Evolutionary conservation across 2,888 invertebrate genomes (phyloP).

Genomic region (Eupithecia inturbata): DNA sequence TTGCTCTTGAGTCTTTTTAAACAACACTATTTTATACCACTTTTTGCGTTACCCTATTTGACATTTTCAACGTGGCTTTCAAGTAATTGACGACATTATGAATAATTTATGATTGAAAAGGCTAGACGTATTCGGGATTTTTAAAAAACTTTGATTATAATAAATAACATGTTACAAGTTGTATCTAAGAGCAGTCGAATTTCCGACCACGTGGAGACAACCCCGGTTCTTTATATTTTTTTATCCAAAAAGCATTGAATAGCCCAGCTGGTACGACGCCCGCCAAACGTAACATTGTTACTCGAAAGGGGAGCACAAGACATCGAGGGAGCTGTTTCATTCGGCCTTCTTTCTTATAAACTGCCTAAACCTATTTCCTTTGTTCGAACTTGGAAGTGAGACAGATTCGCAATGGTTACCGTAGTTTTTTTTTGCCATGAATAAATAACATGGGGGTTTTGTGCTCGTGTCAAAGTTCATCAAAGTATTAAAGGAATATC

Average conservation of each 20-base stretch:
- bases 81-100: constrained; percentile 39
- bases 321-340: constrained; percentile 70
- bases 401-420: constrained; percentile 68
- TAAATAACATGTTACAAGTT: constrained; percentile 30
- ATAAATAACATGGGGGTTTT: constrained; percentile 62
- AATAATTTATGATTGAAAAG: constrained; percentile 34
- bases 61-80: constrained; percentile 55
- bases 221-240: constrained; percentile 50
- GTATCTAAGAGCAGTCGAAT: constrained; percentile 57
- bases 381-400: constrained; percentile 55
- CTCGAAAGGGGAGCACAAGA: constrained; percentile 68
- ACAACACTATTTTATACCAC: constrained; percentile 46
- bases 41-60: constrained; percentile 52
- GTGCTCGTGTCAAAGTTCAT: constrained; percentile 76
- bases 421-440: constrained; percentile 61
- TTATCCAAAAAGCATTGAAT: constrained; percentile 64
- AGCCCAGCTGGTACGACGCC: constrained; percentile 77
- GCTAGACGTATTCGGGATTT: neutral
- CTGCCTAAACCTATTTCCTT: constrained; percentile 58
- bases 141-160: constrained; percentile 34
- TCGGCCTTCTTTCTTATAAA: constrained; percentile 45
- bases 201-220: constrained; percentile 75
- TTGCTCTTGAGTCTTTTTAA: constrained; percentile 44
- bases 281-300: constrained; percentile 74
- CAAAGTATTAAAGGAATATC: constrained; percentile 50